Evolutionary conservation across 2,113 vertebrate species (phyloP).

Genomic region (Trogon surrucura): DNA sequence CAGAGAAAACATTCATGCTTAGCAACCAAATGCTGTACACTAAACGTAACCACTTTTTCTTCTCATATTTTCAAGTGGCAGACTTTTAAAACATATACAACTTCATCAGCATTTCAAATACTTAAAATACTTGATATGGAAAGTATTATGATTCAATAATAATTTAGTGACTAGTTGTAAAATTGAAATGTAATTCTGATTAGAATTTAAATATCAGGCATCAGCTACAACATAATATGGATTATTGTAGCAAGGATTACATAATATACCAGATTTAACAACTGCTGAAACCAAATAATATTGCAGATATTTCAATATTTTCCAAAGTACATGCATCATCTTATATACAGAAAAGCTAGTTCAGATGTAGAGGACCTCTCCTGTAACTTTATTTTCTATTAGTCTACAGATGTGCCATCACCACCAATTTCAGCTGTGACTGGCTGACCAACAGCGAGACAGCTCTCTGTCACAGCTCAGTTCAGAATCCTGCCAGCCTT

Average conservation of each 20-base stretch:
- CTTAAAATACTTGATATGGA: background rate
- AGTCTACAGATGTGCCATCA: constrained; percentile 2
- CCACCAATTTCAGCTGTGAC: background rate
- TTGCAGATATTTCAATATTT: background rate
- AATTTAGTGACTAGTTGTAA: background rate
- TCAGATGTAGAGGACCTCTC: constrained; percentile 19
- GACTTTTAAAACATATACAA: background rate
- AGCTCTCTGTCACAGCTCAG: constrained; percentile 64
- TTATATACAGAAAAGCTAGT: background rate
- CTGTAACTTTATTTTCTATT: constrained; percentile 25
- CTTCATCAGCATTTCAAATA: background rate
- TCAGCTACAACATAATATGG: background rate
- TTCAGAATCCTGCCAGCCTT: constrained; percentile 74
- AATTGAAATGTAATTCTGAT: background rate
- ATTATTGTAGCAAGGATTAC: background rate
- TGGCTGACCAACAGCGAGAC: constrained; percentile 62
- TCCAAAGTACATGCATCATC: background rate
- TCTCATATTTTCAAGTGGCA: background rate
- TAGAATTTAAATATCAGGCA: background rate
- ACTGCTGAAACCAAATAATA: background rate
- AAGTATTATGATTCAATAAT: background rate
- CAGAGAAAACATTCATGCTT: background rate
- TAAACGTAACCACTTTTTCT: rapidly evolving
- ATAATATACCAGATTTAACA: background rate
- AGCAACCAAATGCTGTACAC: background rate